These are phyloP conservation scores for Nylanderia fulva DNA, from an alignment of 1,140 invertebrate species.

Conservation along the genomic window DNA sequence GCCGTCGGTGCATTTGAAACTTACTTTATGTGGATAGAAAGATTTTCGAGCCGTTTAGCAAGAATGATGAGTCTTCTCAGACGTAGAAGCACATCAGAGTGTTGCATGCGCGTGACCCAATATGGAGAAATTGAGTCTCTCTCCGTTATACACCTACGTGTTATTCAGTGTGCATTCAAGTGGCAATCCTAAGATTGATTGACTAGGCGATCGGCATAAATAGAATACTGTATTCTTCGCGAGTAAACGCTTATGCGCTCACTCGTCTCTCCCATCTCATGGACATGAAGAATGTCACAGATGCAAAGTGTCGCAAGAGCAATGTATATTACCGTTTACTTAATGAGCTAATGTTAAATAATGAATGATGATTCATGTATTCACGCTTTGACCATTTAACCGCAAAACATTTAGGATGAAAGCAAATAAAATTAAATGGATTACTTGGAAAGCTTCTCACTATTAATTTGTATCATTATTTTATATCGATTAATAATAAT, in stretches of 20 bases:
- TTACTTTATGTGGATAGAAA: constrained; percentile 18
- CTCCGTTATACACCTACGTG: constrained; percentile 32
- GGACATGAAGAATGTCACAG: not conserved
- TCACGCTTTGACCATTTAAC: not conserved
- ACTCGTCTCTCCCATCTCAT: constrained; percentile 6
- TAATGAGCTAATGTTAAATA: not conserved
- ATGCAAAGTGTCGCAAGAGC: constrained; percentile 5
- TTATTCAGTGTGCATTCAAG: constrained; percentile 53
- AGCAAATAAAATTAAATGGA: not conserved
- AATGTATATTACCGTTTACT: not conserved
- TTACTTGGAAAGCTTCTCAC: not conserved
- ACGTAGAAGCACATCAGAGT: constrained; percentile 19
- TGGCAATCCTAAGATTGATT: constrained; percentile 58
- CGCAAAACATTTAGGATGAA: not conserved
- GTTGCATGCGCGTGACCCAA: constrained; percentile 38
- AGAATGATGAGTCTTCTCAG: not conserved
- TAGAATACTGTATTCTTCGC: constrained; percentile 34
- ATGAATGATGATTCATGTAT: not conserved
- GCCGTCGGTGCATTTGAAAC: not conserved
- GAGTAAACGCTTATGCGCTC: constrained; percentile 20
- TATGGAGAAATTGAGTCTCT: constrained; percentile 46
- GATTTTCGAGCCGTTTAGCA: constrained; percentile 29
- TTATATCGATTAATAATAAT: not conserved
- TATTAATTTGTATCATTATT: not conserved
- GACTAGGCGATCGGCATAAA: constrained; percentile 44